Evolutionary conservation across 1,140 invertebrate genomes (phyloP).

Genomic region (Sitodiplosis mosellana): DNA sequence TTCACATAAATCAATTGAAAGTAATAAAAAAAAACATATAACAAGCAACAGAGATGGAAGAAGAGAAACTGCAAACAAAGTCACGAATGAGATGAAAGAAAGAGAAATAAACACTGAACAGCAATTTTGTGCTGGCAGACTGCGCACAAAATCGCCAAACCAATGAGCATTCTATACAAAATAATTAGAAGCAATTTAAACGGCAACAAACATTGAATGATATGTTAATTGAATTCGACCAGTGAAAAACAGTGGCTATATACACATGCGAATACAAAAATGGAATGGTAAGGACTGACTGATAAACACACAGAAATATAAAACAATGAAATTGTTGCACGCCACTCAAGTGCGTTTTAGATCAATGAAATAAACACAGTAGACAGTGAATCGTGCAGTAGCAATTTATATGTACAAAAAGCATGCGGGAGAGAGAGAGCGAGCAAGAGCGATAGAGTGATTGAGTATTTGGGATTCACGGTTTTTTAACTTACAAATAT

Average conservation of each 20-base stretch:
- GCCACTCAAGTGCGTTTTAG: not conserved
- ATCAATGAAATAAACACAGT: not conserved
- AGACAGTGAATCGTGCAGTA: not conserved
- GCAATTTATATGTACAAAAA: not conserved
- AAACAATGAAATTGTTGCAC: not conserved
- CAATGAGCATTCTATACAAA: too few species aligned
- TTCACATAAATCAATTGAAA: constrained; percentile 3
- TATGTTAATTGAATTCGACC: not conserved
- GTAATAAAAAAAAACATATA: constrained; percentile 4
- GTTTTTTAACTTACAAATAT: too few species aligned
- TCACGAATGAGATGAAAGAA: not conserved
- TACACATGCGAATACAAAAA: not conserved
- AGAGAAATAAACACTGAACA: too few species aligned
- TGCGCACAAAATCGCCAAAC: too few species aligned
- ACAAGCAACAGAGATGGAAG: not conserved
- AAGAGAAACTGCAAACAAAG: not conserved
- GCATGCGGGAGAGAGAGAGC: constrained; percentile 6
- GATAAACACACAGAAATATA: not conserved
- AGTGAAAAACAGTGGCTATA: not conserved
- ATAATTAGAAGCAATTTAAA: too few species aligned
- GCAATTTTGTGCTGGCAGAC: too few species aligned
- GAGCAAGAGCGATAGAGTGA: constrained; percentile 14
- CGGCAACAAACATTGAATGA: too few species aligned
- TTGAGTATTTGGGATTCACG: constrained; percentile 1
- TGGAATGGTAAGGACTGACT: not conserved